Evolutionary conservation across 2,113 vertebrate genomes (phyloP).

Genomic region (Sceloporus tristichus): DNA sequence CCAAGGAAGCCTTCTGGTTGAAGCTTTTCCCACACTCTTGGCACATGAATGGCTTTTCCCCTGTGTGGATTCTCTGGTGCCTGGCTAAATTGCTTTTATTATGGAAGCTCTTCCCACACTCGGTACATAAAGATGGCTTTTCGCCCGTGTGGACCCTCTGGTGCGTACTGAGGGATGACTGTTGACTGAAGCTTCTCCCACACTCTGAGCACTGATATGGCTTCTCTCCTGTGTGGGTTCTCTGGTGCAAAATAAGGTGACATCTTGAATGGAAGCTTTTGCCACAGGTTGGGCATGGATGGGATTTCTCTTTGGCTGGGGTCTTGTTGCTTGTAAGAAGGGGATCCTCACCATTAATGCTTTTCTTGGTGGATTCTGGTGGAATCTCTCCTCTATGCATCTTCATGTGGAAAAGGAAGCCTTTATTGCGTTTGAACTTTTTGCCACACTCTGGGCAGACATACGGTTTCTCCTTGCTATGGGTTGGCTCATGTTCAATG

Average conservation of each 20-base stretch:
- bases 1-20: constrained; percentile 30
- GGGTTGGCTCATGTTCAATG: constrained; percentile 20
- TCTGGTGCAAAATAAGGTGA: constrained; percentile 35
- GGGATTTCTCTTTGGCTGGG: constrained; percentile 4
- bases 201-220: constrained; percentile 45
- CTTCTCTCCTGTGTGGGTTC: constrained; percentile 37
- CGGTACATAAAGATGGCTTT: constrained; percentile 28
- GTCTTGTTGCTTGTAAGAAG: neutral
- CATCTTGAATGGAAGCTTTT: constrained; percentile 30
- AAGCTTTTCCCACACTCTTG: constrained; percentile 33
- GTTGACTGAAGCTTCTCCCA: constrained; percentile 31
- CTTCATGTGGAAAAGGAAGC: neutral
- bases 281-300: constrained; percentile 24
- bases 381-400: constrained; percentile 13
- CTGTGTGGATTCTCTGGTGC: constrained; percentile 38
- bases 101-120: constrained; percentile 42
- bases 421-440: constrained; percentile 25
- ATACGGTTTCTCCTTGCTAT: constrained; percentile 19
- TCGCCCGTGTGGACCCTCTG: constrained; percentile 53
- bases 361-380: neutral
- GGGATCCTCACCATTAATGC: neutral
- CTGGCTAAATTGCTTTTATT: constrained; percentile 33
- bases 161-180: constrained; percentile 23
- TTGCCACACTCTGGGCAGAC: constrained; percentile 2
- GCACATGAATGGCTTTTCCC: constrained; percentile 37